Evolutionary conservation across 1,140 invertebrate species (phyloP).

Genomic region (Ridgeia piscesae): DNA sequence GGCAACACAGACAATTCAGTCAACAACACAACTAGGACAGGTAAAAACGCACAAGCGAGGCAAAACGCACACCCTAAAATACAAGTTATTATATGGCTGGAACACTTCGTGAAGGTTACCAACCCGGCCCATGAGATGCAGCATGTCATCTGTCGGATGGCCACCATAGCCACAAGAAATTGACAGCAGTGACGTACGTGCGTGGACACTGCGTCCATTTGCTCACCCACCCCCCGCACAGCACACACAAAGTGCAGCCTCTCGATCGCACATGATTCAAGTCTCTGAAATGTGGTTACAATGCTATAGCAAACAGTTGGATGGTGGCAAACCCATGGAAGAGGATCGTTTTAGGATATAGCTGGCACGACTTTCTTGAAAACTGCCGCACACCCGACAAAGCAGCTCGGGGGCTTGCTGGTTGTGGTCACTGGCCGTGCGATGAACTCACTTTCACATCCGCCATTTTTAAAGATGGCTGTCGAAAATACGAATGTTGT

Average conservation of each 20-base stretch:
- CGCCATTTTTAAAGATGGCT: too few species aligned
- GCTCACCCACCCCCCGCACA: constrained; percentile 23
- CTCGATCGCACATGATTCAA: constrained; percentile 29
- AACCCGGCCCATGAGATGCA: constrained; percentile 21
- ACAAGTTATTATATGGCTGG: too few species aligned
- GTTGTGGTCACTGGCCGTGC: neutral
- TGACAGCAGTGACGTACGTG: constrained; percentile 26
- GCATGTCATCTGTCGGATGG: constrained; percentile 34
- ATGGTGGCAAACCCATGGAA: constrained; percentile 42
- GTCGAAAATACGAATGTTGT: too few species aligned
- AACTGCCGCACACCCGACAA: constrained; percentile 25
- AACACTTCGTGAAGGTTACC: constrained; percentile 32
- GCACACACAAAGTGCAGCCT: constrained; percentile 32
- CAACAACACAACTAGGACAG: too few species aligned
- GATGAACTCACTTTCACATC: constrained; percentile 14
- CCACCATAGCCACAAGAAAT: constrained; percentile 35
- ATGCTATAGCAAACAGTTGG: constrained; percentile 41
- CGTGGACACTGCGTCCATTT: constrained; percentile 31
- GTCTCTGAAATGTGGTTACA: constrained; percentile 31
- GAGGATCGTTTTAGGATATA: constrained; percentile 42
- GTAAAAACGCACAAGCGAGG: too few species aligned
- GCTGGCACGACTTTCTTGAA: constrained; percentile 27
- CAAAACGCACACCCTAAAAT: too few species aligned
- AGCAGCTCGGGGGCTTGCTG: neutral
- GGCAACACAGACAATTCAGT: too few species aligned